Evolutionary conservation across 1,140 invertebrate species (phyloP).

Genomic region (Archivesica marissinica): DNA sequence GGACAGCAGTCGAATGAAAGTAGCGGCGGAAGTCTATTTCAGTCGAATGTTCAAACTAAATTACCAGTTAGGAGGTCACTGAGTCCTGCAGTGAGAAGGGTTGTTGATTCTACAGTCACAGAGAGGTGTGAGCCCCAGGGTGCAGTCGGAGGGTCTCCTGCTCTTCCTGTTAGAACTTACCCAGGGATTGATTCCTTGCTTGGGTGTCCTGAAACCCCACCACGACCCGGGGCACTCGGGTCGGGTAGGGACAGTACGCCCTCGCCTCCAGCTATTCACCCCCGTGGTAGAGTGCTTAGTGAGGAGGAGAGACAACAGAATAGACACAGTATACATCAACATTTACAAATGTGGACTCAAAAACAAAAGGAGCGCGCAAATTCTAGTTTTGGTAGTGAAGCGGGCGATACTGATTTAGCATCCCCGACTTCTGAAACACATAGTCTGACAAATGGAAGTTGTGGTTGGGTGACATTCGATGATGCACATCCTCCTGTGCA

Average conservation of each 20-base stretch:
- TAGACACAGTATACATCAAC: conserved; percentile 78
- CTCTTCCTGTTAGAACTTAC: conserved; percentile 11
- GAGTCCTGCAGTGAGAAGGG: conserved; percentile 36
- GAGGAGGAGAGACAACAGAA: conserved; percentile 80
- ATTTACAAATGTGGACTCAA: conserved; percentile 80
- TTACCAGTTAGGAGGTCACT: conserved; percentile 41
- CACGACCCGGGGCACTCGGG: conserved; percentile 52
- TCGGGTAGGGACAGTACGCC: conserved; percentile 53
- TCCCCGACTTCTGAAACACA: conserved; percentile 44
- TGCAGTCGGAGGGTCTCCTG: conserved; percentile 43
- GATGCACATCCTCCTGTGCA: conserved; percentile 21
- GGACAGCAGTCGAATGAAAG: conserved; percentile 54
- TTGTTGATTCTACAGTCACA: background rate
- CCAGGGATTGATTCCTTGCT: background rate
- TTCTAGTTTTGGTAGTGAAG: conserved; percentile 61
- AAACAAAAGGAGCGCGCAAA: conserved; percentile 71
- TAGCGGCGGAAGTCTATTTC: conserved; percentile 1
- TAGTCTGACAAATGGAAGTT: conserved; percentile 54
- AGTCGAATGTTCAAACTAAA: background rate
- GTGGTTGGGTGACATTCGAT: conserved; percentile 55
- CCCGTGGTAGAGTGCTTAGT: conserved; percentile 72
- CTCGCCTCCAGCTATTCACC: conserved; percentile 72
- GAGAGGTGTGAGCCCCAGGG: conserved; percentile 20
- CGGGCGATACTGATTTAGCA: conserved; percentile 11
- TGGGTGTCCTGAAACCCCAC: conserved; percentile 48